Base-by-base conservation (phyloP, 1,140 invertebrate species). In the Leptinotarsa defecta region DNA sequence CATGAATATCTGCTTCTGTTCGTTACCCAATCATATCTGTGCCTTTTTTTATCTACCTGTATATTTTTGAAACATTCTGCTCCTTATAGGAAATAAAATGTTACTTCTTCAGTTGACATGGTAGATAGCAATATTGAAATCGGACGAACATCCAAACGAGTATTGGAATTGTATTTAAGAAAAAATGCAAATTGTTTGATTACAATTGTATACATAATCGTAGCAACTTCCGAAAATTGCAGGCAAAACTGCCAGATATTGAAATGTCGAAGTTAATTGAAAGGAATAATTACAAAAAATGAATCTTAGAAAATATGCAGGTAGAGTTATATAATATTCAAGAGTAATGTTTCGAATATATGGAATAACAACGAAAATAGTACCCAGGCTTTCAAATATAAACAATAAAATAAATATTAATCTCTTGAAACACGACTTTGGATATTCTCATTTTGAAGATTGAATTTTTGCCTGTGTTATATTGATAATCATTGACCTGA, bases 211-310 rank as follows among this genome's bases (percentile, higher is more conserved):
- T 61, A 61, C 4, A 61, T 1, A 20, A 6, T 61, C 19, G 1
- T 27, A 27, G 27, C 27, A 34, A 34, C 6, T 8, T 8, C 11
- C 57, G 1, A 17, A n/a, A 19, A 61, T 61, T 17, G 19, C 24
- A 24, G 24, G 24, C 4, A 24, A 24, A 24, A 24, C 24, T 24
- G 24, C 2, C 24, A 24, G 24, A 61, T 11, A 11, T 4, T 17
- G 8, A 19, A 61, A 61, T 17, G 19, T n/a, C n/a, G n/a, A n/a
- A n/a, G n/a, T n/a, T n/a, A n/a, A 61, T 61, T 11, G 4, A 19
- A 49, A 20, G 15, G 48, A 69, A 69, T 69, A n/a, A 69, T 49
- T 49, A 69, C 43, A 73, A 72, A 70, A 71, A 76, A 52, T 76
- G 68, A 68, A 71, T 65, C 70, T 63, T 71, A 64, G 34, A 52